Base-by-base conservation (phyloP, 2,888 invertebrate genomes). In the Aspidiotus destructor region DNA sequence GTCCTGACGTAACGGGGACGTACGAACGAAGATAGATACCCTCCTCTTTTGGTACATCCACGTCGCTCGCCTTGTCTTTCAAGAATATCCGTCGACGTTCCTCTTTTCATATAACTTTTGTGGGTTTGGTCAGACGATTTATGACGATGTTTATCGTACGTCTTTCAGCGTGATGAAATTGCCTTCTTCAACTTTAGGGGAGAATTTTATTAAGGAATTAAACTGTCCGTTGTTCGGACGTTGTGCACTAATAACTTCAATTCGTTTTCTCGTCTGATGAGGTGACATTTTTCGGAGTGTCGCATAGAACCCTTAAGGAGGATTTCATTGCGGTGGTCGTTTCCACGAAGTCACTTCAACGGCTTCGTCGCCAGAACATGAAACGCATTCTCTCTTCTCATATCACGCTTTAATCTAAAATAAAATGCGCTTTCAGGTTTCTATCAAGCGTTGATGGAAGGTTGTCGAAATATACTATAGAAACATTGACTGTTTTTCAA, bases 51-150 rank as follows among this genome's bases (percentile, higher is more conserved):
- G 48, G 48, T 48, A 48, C 48, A 48, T n/a, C 48, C 2, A 11
- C 11, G 48, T 48, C 6, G 1, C 11, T 11, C 48, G 11, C 11
- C 10, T 40, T 60, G 17, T 40, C 40, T 60, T 40, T 16, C n/a
- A 40, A 13, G 60, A 60, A 40, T n/a, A 48, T n/a, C 11, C 48
- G 48, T 13, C 11, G 48, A 11, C n/a, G 48, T 11, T 58, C 58
- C 58, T 13, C 41, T 13, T 41, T 61, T 61, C 48, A 52, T 62
- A 65, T 65, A 58, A 65, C 65, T 65, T 65, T 44, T 16, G 28
- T 28, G 57, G 65, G 65, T 65, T 65, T 57, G 65, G 65, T 58
- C 58, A 65, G 65, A 65, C 65, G 65, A 65, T 65, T 65, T 65
- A 65, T 65, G 65, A 58, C 65, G 58, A 48, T 55, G n/a, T 15